Percentiles rank a stretch among this genome's conserved stretches.
Conservation (phyloP, 2,888 invertebrate species). For the Drosophila meridionalis region DNA sequence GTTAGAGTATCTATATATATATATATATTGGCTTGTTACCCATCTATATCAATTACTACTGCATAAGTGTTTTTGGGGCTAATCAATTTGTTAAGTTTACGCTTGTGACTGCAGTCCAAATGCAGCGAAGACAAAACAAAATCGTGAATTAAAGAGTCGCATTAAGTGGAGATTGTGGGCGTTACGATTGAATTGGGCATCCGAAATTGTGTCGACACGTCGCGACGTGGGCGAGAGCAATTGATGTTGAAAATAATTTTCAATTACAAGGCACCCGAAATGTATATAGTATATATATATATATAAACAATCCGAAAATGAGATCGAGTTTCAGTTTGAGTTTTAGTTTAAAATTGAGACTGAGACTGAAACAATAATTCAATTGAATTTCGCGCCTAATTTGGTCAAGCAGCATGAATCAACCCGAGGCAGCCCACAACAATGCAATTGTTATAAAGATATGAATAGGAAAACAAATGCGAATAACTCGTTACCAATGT, state of each 20-base stretch:
- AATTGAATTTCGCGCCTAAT: conserved; percentile 74
- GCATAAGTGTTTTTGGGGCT: conserved; percentile 13
- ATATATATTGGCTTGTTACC: neutral
- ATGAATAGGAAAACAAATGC: conserved; percentile 15
- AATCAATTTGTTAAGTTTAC: conserved; percentile 18
- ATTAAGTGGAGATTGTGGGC: conserved; percentile 16
- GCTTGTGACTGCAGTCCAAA: conserved; percentile 11
- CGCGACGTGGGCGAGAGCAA: conserved; percentile 34
- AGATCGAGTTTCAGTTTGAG: conserved; percentile 7
- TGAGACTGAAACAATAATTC: conserved; percentile 52
- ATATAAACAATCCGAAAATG: conserved; percentile 2
- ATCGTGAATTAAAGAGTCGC: neutral
- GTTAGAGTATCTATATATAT: neutral
- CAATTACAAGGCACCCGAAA: conserved; percentile 40
- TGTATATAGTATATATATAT: neutral
- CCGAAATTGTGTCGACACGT: conserved; percentile 21
- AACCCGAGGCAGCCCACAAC: conserved; percentile 50
- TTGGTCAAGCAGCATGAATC: conserved; percentile 62
- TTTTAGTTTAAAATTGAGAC: neutral
- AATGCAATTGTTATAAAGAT: conserved; percentile 41
- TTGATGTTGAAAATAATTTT: conserved; percentile 47
- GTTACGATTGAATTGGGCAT: conserved; percentile 15
- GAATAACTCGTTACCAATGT: neutral
- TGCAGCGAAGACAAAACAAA: conserved; percentile 17
- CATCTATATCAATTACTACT: conserved; percentile 27